Conservation (phyloP, 2,113 vertebrate species). For the Otocyon megalotis region DNA sequence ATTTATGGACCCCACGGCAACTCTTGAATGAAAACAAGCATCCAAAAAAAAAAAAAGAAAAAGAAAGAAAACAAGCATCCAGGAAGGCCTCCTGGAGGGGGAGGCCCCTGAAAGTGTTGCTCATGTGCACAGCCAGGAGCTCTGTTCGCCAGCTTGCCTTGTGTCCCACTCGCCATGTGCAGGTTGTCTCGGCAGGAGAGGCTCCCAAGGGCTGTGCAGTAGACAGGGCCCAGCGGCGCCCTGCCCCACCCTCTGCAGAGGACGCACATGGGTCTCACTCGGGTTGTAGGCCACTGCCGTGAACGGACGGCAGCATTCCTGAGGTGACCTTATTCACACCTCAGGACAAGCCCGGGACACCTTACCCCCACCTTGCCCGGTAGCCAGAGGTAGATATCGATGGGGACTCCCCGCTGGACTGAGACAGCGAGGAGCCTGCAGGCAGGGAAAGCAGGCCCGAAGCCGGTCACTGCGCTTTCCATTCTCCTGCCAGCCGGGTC, state of each 20-base stretch:
- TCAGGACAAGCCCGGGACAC: background rate
- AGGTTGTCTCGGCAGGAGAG: background rate
- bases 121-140: fast-evolving
- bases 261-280: too few species aligned
- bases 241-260: fast-evolving
- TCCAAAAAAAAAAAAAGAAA: too few species aligned
- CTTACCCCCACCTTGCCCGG: background rate
- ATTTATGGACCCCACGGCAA: background rate
- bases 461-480: background rate
- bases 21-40: background rate
- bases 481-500: background rate
- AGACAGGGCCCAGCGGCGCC: background rate
- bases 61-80: background rate
- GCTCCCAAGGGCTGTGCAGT: background rate
- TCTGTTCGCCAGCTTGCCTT: background rate
- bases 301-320: background rate
- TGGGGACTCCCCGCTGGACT: background rate
- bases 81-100: background rate
- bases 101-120: fast-evolving
- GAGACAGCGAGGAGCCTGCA: background rate
- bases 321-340: background rate
- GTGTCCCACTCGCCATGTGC: background rate
- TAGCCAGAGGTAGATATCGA: fast-evolving
- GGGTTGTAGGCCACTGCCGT: background rate
- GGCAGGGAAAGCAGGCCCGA: background rate